Evolutionary conservation across 2,113 vertebrate species (phyloP).

Genomic region (Plecotus auritus): DNA sequence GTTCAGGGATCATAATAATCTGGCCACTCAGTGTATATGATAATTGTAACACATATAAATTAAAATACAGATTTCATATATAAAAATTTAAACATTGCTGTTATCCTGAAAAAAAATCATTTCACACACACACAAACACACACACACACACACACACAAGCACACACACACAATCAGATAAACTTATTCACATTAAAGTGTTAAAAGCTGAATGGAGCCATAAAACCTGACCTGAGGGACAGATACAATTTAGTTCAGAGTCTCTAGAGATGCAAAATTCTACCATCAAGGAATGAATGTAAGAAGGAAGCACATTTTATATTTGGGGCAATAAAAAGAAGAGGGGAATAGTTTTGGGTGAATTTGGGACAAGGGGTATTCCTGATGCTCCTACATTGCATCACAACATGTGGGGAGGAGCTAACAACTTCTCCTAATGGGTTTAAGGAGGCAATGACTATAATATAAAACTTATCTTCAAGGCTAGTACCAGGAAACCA

Average conservation of each 20-base stretch:
- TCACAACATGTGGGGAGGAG: neutral
- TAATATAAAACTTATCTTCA: neutral
- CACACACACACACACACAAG: neutral
- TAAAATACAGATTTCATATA: neutral
- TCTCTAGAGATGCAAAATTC: conserved; percentile 12
- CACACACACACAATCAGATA: neutral
- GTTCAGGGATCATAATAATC: no score
- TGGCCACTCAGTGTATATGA: no score
- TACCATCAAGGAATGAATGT: neutral
- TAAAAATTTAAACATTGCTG: neutral
- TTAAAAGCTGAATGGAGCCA: neutral
- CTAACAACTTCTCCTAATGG: neutral
- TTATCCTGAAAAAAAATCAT: neutral
- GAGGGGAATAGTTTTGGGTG: neutral
- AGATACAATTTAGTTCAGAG: neutral
- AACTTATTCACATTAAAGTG: neutral
- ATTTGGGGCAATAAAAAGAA: conserved; percentile 4
- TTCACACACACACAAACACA: neutral
- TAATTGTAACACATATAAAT: neutral
- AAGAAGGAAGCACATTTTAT: neutral
- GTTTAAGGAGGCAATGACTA: neutral
- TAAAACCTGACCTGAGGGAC: neutral
- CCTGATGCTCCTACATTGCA: neutral
- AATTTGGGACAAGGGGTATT: neutral
- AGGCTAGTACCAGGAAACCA: neutral